phyloP scores from a whole-genome alignment of 2,888 invertebrate species.

The Drosophila subquinaria region DNA sequence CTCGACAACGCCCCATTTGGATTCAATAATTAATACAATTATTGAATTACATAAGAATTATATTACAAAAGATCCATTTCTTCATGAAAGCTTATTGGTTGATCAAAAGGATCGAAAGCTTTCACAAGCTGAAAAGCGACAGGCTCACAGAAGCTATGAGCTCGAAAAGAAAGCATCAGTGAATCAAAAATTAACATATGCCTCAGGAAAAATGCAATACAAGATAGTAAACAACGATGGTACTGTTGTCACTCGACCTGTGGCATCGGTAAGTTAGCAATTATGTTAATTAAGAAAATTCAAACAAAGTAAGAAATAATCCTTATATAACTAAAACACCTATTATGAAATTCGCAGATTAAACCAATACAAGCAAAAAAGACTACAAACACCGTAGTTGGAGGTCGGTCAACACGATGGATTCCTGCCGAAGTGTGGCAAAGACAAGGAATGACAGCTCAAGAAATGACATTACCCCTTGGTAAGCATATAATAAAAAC shows the following conservation, averaged over 20 bases:
- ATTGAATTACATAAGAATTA: constrained; percentile 88
- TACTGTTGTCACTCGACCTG: constrained; percentile 88
- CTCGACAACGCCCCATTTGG: constrained; percentile 87
- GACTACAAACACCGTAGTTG: constrained; percentile 74
- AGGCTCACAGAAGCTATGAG: constrained; percentile 96
- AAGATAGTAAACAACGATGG: constrained; percentile 88
- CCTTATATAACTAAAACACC: neutral
- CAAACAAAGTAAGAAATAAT: neutral
- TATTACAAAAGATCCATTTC: constrained; percentile 94
- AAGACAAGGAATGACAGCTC: constrained; percentile 96
- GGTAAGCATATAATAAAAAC: constrained; percentile 86
- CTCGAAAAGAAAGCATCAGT: constrained; percentile 95
- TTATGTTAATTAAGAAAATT: neutral
- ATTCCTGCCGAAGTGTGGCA: constrained; percentile 97
- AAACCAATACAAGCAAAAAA: constrained; percentile 93
- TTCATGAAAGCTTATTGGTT: constrained; percentile 96
- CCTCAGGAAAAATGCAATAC: constrained; percentile 87
- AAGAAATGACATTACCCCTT: constrained; percentile 96
- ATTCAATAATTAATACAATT: constrained; percentile 92
- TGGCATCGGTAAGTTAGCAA: constrained; percentile 87
- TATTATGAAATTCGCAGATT: constrained; percentile 84
- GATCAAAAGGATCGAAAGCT: constrained; percentile 98
- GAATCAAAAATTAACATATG: constrained; percentile 87
- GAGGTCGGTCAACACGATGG: constrained; percentile 89
- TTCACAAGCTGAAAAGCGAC: constrained; percentile 95